Evolutionary conservation across 2,888 invertebrate genomes (phyloP).

Genomic region (Tanaodytes sp.): DNA sequence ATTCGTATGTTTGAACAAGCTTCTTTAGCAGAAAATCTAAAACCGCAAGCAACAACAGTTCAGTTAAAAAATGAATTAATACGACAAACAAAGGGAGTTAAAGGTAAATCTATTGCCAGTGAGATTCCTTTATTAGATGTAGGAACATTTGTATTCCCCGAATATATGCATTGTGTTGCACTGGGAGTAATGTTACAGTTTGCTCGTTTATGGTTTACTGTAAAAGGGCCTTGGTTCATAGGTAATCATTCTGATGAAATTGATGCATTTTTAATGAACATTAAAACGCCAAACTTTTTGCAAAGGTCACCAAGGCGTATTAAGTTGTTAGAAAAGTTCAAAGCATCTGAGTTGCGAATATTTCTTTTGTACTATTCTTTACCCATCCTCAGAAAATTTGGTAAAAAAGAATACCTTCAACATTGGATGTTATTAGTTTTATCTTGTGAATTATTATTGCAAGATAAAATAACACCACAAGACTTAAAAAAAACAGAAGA

Average conservation of each 20-base stretch:
- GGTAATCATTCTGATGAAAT: too few species aligned
- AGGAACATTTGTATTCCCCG: too few species aligned
- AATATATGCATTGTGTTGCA: too few species aligned
- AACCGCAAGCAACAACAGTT: conserved; percentile 1
- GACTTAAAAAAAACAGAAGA: conserved; percentile 1
- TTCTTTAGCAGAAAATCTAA: conserved; percentile 4
- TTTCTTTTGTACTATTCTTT: conserved; percentile 22
- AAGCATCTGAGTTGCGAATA: conserved; percentile 3
- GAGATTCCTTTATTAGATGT: too few species aligned
- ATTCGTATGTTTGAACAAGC: conserved; percentile 19
- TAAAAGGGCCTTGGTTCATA: too few species aligned
- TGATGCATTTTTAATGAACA: conserved; percentile 5
- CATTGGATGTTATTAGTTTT: conserved; percentile 17
- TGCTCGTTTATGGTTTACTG: too few species aligned
- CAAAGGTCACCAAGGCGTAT: conserved; percentile 23
- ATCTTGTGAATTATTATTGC: conserved; percentile 1
- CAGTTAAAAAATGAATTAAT: too few species aligned
- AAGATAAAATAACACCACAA: conserved; percentile 4
- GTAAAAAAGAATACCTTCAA: background rate
- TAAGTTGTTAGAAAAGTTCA: conserved; percentile 15
- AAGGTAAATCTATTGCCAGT: too few species aligned
- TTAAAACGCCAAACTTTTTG: conserved; percentile 26
- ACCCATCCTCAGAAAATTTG: too few species aligned
- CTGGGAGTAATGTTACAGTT: too few species aligned
- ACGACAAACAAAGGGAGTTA: too few species aligned